Percentiles rank a stretch among this genome's conserved stretches.
Conservation (phyloP, 2,888 invertebrate genomes). For the Branchipolynoe longqiensis region DNA sequence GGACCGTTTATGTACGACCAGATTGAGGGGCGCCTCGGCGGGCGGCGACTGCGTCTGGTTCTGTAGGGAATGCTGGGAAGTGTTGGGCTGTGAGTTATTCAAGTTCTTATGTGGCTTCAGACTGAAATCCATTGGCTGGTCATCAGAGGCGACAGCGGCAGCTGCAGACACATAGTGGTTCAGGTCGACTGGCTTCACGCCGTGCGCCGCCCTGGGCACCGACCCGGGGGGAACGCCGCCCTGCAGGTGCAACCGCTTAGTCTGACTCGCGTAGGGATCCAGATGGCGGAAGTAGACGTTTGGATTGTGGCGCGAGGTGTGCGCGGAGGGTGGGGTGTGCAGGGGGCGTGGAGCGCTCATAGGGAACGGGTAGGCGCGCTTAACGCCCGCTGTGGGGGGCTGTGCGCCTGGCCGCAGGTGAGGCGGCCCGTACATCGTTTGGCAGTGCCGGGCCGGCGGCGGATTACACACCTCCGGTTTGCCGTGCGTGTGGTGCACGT, state of each 20-base stretch:
- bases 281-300: constrained; percentile 21
- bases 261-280: constrained; percentile 21
- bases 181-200: neutral
- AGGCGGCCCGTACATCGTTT: neutral
- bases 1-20: constrained; percentile 38
- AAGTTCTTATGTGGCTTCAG: constrained; percentile 69
- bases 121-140: constrained; percentile 72
- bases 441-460: neutral
- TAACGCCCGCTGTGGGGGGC: constrained; percentile 36
- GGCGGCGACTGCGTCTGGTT: neutral
- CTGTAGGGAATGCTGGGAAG: neutral
- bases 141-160: too few species aligned
- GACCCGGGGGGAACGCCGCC: neutral
- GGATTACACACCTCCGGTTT: constrained; percentile 14
- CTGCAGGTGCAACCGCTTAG: constrained; percentile 23
- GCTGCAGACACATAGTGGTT: constrained; percentile 7
- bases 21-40: constrained; percentile 25
- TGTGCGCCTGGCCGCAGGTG: constrained; percentile 15
- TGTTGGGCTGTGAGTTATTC: neutral
- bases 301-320: constrained; percentile 25
- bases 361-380: constrained; percentile 19
- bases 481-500: constrained; percentile 29
- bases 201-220: neutral
- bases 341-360: neutral
- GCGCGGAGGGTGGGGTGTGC: constrained; percentile 7